Conservation (phyloP, 2,888 invertebrate species). For the Anarsia innoxiella region DNA sequence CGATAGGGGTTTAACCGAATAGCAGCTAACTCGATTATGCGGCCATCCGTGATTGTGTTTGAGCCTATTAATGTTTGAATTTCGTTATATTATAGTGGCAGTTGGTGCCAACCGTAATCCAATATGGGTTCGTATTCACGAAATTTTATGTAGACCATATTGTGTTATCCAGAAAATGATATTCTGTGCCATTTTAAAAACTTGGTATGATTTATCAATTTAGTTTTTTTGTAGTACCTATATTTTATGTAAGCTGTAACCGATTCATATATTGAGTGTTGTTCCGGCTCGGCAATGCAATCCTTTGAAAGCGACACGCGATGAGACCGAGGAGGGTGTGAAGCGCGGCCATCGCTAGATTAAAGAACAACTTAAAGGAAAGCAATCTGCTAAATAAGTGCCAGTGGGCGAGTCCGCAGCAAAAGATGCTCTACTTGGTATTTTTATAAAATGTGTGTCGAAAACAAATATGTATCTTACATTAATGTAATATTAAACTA, state of each 20-base stretch:
- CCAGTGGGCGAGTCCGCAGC: constrained; percentile 29
- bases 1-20: constrained; percentile 71
- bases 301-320: constrained; percentile 14
- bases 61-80: constrained; percentile 73
- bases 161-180: too few relatives aligned
- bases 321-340: constrained; percentile 22
- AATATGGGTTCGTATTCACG: constrained; percentile 61
- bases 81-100: constrained; percentile 71
- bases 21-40: constrained; percentile 73
- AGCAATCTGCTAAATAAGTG: constrained; percentile 76
- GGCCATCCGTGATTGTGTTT: constrained; percentile 73
- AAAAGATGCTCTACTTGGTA: constrained; percentile 49
- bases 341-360: constrained; percentile 53
- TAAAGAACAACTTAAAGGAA: constrained; percentile 74
- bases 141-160: constrained; percentile 45
- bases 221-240: too few relatives aligned
- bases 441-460: too few relatives aligned
- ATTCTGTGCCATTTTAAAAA: too few relatives aligned
- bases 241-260: too few relatives aligned
- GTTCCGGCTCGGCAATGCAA: constrained; percentile 1
- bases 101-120: constrained; percentile 54
- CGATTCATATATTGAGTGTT: too few relatives aligned
- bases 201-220: too few relatives aligned
- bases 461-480: too few relatives aligned
- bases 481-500: too few relatives aligned